Percentiles rank a stretch among this genome's conserved stretches.
phyloP scores from a whole-genome alignment of 2,888 invertebrate genomes.

The Augiades crinisus region DNA sequence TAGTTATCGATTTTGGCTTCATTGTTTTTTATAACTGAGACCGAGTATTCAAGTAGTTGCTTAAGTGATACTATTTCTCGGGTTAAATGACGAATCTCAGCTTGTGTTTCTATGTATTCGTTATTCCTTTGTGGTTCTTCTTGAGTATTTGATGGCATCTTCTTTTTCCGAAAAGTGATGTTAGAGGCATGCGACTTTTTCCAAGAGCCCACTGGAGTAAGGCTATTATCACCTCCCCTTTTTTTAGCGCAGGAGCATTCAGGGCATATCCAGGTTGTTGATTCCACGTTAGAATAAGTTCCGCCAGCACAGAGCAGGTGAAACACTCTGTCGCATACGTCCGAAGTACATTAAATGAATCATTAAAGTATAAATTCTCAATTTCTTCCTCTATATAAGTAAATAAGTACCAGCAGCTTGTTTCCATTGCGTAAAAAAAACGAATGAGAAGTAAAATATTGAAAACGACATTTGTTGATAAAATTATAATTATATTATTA shows the following conservation, averaged over 20 bases:
- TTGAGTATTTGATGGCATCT: not conserved
- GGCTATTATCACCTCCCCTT: not conserved
- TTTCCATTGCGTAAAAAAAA: too few relatives aligned
- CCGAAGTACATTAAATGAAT: not conserved
- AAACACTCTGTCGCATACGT: not conserved
- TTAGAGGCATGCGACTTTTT: not conserved
- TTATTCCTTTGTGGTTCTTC: not conserved
- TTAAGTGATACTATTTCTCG: not conserved
- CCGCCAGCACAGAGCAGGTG: not conserved
- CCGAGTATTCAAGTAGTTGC: not conserved
- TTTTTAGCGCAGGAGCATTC: not conserved
- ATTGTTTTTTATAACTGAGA: not conserved
- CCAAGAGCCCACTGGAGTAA: not conserved
- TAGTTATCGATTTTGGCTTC: not conserved
- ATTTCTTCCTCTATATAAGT: too few relatives aligned
- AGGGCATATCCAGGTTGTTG: not conserved
- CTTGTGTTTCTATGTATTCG: not conserved
- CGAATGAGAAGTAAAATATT: too few relatives aligned
- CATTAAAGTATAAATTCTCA: too few relatives aligned
- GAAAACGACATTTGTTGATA: too few relatives aligned
- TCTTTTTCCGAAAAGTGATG: slow-evolving; percentile 1
- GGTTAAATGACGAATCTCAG: not conserved
- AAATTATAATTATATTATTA: too few relatives aligned
- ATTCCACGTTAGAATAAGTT: not conserved
- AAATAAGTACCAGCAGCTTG: too few relatives aligned